Conservation (phyloP, 1,140 invertebrate species). For the Drosophila equinoxialis region DNA sequence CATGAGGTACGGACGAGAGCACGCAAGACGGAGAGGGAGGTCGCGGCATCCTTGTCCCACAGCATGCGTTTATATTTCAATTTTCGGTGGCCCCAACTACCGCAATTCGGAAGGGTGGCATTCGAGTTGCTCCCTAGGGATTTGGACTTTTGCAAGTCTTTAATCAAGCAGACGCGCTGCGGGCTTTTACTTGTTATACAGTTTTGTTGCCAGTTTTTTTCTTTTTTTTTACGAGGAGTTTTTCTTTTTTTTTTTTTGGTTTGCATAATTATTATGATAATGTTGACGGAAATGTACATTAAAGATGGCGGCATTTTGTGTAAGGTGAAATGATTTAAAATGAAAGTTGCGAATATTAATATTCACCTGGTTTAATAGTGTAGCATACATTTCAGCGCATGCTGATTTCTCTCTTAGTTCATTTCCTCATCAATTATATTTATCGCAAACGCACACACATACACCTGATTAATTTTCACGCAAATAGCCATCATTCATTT, state of each 20-base stretch:
- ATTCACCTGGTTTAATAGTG: background rate
- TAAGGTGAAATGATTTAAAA: conserved; percentile 1
- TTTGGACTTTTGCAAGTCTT: conserved; percentile 24
- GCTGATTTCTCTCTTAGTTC: conserved; percentile 2
- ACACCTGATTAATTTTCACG: conserved; percentile 18
- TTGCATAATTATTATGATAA: conserved; percentile 22
- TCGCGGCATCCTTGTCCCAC: background rate
- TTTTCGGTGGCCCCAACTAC: conserved; percentile 47
- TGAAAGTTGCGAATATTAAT: background rate
- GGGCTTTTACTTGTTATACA: conserved; percentile 20
- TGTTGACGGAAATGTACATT: conserved; percentile 10
- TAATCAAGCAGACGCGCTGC: conserved; percentile 49
- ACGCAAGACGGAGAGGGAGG: background rate
- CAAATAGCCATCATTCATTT: conserved; percentile 6
- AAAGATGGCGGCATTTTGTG: background rate
- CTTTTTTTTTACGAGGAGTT: background rate
- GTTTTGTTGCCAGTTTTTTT: background rate
- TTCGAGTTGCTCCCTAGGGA: conserved; percentile 26
- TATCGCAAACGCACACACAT: background rate
- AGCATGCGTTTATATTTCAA: conserved; percentile 74
- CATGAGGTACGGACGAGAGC: background rate
- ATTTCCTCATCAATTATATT: conserved; percentile 23
- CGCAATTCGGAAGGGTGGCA: conserved; percentile 3
- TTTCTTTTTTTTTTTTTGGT: background rate
- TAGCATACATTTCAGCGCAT: background rate